phyloP scores from a whole-genome alignment of 2,888 invertebrate species.

The Eretmocerus hayati region DNA sequence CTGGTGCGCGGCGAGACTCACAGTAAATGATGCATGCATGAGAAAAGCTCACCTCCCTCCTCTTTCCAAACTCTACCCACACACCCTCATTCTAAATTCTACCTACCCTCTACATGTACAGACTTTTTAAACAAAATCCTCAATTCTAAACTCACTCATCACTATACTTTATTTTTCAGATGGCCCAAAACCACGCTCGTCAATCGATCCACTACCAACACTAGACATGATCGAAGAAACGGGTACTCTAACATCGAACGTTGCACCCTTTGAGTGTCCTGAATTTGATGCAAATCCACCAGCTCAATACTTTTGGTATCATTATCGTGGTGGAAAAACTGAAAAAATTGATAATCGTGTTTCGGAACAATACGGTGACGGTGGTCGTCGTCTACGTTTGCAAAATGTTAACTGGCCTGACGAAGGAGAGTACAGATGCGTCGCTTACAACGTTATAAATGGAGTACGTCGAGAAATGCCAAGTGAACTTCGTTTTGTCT shows the following conservation, averaged over 20 bases:
- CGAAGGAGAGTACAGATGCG: constrained; percentile 53
- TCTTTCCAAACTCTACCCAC: too few species aligned
- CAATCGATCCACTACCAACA: constrained; percentile 20
- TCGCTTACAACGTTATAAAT: constrained; percentile 52
- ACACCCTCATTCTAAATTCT: background rate
- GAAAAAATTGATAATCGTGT: constrained; percentile 37
- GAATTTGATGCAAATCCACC: constrained; percentile 53
- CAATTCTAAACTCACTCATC: too few species aligned
- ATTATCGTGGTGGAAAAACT: constrained; percentile 39
- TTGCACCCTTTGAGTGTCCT: constrained; percentile 50
- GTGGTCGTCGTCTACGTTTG: constrained; percentile 45
- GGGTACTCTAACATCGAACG: constrained; percentile 46
- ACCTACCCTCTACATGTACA: background rate
- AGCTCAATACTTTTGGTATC: constrained; percentile 50
- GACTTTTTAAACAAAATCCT: background rate
- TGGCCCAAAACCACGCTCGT: constrained; percentile 41
- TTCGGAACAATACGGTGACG: constrained; percentile 11
- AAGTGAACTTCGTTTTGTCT: constrained; percentile 35
- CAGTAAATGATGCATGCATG: background rate
- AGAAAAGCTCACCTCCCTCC: too few species aligned
- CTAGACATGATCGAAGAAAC: constrained; percentile 30
- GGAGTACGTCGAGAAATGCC: constrained; percentile 41
- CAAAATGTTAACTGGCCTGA: constrained; percentile 52
- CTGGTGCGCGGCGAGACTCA: background rate
- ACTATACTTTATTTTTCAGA: too few species aligned